Base-by-base conservation (phyloP, 1,140 invertebrate genomes). In the Drosophila biarmipes region DNA sequence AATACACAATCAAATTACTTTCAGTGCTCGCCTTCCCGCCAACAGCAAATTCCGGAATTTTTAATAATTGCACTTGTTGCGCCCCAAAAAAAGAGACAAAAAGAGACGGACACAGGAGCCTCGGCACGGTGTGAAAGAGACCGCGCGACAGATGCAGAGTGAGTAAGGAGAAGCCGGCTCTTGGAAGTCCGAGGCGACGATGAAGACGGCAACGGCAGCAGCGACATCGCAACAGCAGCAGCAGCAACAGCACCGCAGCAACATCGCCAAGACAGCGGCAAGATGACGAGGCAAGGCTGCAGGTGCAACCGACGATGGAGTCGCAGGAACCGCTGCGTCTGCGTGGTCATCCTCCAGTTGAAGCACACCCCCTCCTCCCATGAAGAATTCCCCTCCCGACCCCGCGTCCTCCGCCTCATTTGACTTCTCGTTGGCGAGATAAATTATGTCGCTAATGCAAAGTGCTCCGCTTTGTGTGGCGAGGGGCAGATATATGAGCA, bases 381-480 rank as follows among this genome's bases (percentile, higher is more conserved):
- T 55, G 43, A 14, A 38, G 48, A 40, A 35, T n/a, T 43, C 27
- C 19, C 14, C 34, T 5, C 7, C 49, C 54, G 14, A 29, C 56
- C 43, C 61, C 59, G 37, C 43, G 31, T 34, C 42, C 48, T 51
- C 46, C 53, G 56, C 34, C 57, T 74, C 69, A 67, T 64, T 67
- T 80, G 78, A 78, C 71, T 85, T 78, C 80, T 91, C 85, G 86
- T 91, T 91, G 80, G 90, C 90, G 85, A 90, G 86, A 91, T 91
- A 91, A 91, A 90, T 91, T 91, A 91, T 91, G 85, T 90, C 82
- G 89, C 84, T 90, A 87, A 86, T 87, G 82, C 82, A 87, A 87
- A 86, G 82, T 86, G 82, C 82, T 85, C 82, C 81, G 82, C 81
- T 85, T 85, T 85, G 85, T 85, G 78, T 71, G 85, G 68, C 48